Percentiles rank a stretch among this genome's conserved stretches.
Conservation (phyloP, 30 jellyfish, hydroid and myxozoan species). For the Aurelia sp. region DNA sequence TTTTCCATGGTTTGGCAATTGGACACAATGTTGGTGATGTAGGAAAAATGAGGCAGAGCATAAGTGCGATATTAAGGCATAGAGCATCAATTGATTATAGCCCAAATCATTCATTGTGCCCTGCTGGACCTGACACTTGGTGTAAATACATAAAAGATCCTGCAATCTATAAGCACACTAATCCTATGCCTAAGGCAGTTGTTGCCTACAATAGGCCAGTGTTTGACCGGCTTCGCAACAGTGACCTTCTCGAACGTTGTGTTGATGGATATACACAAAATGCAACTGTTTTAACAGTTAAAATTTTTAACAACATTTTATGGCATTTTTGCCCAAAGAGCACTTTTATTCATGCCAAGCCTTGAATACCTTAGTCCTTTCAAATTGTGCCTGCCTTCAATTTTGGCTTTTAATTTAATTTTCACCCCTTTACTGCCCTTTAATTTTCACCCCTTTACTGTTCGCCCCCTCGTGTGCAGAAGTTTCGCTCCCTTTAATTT, state of each 20-base stretch:
- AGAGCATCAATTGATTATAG: conserved; percentile 1
- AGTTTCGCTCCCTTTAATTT: too few relatives aligned
- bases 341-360: conserved; percentile 9
- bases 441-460: too few relatives aligned
- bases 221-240: conserved; percentile 14
- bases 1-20: conserved; percentile 37
- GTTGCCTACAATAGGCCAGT: conserved; percentile 30
- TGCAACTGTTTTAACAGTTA: too few relatives aligned
- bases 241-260: conserved; percentile 16
- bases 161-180: conserved; percentile 9
- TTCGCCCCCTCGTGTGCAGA: too few relatives aligned
- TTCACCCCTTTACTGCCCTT: too few relatives aligned
- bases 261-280: conserved; percentile 21
- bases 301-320: conserved; percentile 20
- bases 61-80: conserved; percentile 5
- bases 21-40: conserved; percentile 34
- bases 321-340: conserved; percentile 32
- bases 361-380: not conserved
- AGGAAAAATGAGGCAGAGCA: conserved; percentile 5
- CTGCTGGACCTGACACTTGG: conserved; percentile 37
- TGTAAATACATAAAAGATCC: conserved; percentile 11
- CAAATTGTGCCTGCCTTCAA: conserved; percentile 9
- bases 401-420: too few relatives aligned
- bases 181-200: conserved; percentile 27
- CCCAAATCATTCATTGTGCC: conserved; percentile 28